These are phyloP conservation scores for Catharus fuscescens DNA, from an alignment of 2,113 vertebrate species.

Conservation along the genomic window DNA sequence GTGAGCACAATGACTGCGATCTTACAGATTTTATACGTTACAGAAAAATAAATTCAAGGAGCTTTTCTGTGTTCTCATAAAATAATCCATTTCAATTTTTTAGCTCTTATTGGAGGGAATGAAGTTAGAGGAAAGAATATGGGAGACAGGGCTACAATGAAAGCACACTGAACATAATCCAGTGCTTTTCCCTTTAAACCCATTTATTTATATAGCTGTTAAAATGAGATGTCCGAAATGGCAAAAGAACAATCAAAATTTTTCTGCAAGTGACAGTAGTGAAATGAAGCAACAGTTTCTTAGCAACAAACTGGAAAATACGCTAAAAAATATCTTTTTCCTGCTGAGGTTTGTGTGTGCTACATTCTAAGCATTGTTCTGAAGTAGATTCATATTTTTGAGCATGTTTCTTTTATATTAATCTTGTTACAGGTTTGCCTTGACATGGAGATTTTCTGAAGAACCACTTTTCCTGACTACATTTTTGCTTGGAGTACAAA, in stretches of 20 bases:
- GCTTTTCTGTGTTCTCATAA: not conserved
- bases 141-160: not conserved
- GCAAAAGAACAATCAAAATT: slow-evolving; percentile 44
- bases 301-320: slow-evolving; percentile 72
- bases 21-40: not conserved
- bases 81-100: not conserved
- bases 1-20: not conserved
- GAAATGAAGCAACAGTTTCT: slow-evolving; percentile 67
- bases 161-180: not conserved
- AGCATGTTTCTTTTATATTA: not conserved
- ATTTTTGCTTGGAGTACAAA: not conserved
- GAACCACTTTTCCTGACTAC: not conserved
- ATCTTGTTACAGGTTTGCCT: not conserved
- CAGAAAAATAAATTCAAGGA: not conserved
- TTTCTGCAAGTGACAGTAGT: slow-evolving; percentile 46
- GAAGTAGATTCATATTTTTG: not conserved
- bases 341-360: not conserved
- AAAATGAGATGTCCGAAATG: slow-evolving; percentile 7
- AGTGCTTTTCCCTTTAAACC: not conserved
- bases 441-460: not conserved
- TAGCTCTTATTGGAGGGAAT: not conserved
- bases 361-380: not conserved
- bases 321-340: slow-evolving; percentile 27
- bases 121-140: not conserved
- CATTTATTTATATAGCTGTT: slow-evolving; percentile 34